Conservation (phyloP, 2,797 vertebrate genomes). For the Setipinna tenuifilis region DNA sequence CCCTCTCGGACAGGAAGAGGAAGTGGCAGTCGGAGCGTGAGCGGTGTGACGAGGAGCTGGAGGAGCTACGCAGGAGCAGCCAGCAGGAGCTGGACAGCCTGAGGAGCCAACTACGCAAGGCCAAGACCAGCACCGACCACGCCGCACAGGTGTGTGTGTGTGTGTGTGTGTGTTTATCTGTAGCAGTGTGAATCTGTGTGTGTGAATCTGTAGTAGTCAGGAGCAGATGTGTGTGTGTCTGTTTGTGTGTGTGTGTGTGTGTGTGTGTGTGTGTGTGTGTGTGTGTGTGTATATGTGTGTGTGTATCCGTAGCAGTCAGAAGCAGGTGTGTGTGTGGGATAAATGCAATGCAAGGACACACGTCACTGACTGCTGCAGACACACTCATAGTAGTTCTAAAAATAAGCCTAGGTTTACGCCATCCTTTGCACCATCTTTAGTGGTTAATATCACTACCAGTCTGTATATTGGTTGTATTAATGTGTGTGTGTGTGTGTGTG, state of each 20-base stretch:
- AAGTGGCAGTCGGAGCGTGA: constrained; percentile 86
- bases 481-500: constrained; percentile 50
- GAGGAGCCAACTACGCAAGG: constrained; percentile 81
- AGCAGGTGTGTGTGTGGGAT: no score
- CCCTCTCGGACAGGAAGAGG: constrained; percentile 87
- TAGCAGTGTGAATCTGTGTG: constrained; percentile 49
- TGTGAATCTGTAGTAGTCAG: constrained; percentile 16
- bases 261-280: constrained; percentile 50
- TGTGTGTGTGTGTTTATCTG: background rate
- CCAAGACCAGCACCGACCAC: constrained; percentile 80
- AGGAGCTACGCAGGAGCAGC: constrained; percentile 80
- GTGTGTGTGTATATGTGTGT: constrained; percentile 12
- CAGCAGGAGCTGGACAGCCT: constrained; percentile 87
- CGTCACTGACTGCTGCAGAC: no score
- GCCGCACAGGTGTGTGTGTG: constrained; percentile 67
- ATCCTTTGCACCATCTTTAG: no score
- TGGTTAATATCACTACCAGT: background rate
- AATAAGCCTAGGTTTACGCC: background rate
- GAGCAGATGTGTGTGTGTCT: constrained; percentile 50
- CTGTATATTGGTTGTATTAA: background rate
- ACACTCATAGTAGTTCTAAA: no score
- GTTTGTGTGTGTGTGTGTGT: constrained; percentile 27
- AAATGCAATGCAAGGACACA: no score
- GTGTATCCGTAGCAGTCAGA: background rate
- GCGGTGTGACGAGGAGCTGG: constrained; percentile 86